Percentiles rank a stretch among this genome's conserved stretches.
Conservation (phyloP, 2,888 invertebrate genomes). For the Zeuzera pyrina region DNA sequence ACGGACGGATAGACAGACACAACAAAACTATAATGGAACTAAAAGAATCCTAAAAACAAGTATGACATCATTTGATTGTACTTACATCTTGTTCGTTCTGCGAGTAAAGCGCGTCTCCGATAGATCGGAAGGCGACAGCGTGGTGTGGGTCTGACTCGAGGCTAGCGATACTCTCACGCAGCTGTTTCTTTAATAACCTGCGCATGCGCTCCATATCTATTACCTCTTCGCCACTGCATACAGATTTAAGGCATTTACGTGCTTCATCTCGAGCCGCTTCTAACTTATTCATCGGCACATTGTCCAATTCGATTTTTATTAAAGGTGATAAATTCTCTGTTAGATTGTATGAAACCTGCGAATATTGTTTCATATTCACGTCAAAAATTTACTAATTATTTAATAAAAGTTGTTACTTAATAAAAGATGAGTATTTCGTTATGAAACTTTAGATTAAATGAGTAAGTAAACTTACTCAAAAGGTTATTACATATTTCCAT, state of each 20-base stretch:
- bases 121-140: constrained; percentile 81
- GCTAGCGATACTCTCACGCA: constrained; percentile 78
- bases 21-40: too few species aligned
- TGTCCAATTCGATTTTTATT: constrained; percentile 80
- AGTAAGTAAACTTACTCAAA: too few species aligned
- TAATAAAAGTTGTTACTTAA: too few species aligned
- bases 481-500: too few species aligned
- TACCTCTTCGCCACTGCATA: constrained; percentile 46
- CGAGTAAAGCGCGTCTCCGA: constrained; percentile 89
- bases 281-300: constrained; percentile 81
- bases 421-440: too few species aligned
- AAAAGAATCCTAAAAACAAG: too few species aligned
- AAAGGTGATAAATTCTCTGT: constrained; percentile 82
- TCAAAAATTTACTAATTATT: too few species aligned
- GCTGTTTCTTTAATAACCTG: constrained; percentile 80
- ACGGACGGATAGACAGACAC: too few species aligned
- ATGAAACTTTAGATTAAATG: too few species aligned
- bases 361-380: too few species aligned
- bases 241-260: constrained; percentile 31
- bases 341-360: constrained; percentile 77
- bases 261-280: constrained; percentile 74
- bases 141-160: constrained; percentile 86
- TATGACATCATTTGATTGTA: too few species aligned
- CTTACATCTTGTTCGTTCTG: constrained; percentile 79
- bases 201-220: constrained; percentile 85